Conservation (phyloP, 2,797 vertebrate genomes). For the Phyllotis vaccarum region DNA sequence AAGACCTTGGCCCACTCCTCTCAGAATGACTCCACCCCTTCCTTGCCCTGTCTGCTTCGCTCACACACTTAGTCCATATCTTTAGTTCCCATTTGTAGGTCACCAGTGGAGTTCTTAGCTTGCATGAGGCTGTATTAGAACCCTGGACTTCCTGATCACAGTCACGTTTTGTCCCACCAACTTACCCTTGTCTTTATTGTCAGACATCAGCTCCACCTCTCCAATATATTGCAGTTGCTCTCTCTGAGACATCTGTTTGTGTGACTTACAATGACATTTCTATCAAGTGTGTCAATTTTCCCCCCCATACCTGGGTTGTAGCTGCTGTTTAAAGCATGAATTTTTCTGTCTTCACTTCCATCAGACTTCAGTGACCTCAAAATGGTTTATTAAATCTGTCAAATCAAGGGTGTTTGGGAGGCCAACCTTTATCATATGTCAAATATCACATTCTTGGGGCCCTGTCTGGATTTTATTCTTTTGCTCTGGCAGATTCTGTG, state of each 20-base stretch:
- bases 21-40: too few species aligned
- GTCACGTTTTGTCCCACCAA: background rate
- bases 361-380: background rate
- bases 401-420: background rate
- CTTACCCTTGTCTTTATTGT: background rate
- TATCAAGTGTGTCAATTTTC: background rate
- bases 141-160: too few species aligned
- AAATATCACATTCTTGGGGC: accelerated
- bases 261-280: background rate
- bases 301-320: background rate
- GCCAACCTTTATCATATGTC: accelerated
- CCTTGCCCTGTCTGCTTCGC: accelerated
- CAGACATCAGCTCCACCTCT: background rate
- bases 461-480: background rate
- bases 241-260: background rate
- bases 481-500: background rate
- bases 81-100: background rate
- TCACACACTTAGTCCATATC: background rate
- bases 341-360: too few species aligned
- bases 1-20: background rate
- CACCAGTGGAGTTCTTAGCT: background rate
- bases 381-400: too few species aligned
- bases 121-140: background rate
- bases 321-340: background rate
- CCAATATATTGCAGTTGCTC: background rate